These are phyloP conservation scores for Drosophila paramelanica DNA, from an alignment of 2,888 invertebrate genomes.

Conservation along the genomic window DNA sequence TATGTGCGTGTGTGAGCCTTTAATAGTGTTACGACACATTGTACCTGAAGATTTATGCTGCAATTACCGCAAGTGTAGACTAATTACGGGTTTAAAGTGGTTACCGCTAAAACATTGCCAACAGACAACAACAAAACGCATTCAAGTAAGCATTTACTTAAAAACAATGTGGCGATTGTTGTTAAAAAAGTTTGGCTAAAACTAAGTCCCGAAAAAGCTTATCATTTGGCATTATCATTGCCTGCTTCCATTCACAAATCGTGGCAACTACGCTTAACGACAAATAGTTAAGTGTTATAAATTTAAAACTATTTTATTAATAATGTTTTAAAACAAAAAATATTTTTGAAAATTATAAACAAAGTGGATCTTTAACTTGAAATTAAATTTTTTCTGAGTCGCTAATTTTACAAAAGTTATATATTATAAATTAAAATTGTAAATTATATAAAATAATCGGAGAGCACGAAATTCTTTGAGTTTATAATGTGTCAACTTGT, in stretches of 20 bases:
- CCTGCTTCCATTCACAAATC: no score
- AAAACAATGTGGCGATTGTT: conserved; percentile 36
- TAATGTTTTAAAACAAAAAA: no score
- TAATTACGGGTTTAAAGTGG: conserved; percentile 76
- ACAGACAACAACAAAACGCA: conserved; percentile 45
- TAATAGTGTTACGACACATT: conserved; percentile 71
- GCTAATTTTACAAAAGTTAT: no score
- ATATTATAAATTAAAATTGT: no score
- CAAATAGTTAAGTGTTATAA: no score
- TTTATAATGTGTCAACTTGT: not conserved
- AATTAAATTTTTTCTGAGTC: no score
- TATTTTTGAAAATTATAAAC: no score
- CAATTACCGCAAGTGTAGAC: conserved; percentile 81
- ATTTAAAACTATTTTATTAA: no score
- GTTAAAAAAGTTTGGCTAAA: conserved; percentile 12
- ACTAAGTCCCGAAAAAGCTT: conserved; percentile 9
- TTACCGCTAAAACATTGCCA: conserved; percentile 45
- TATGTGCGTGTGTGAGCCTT: conserved; percentile 33
- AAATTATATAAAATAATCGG: no score
- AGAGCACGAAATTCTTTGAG: no score
- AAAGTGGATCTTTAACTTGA: no score
- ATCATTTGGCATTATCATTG: conserved; percentile 12
- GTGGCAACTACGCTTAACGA: no score
- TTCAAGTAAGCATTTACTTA: conserved; percentile 50
- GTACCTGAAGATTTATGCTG: conserved; percentile 76